phyloP scores from a whole-genome alignment of 35 echinoderm and acorn worm species.

The Stichopus chloronotus region DNA sequence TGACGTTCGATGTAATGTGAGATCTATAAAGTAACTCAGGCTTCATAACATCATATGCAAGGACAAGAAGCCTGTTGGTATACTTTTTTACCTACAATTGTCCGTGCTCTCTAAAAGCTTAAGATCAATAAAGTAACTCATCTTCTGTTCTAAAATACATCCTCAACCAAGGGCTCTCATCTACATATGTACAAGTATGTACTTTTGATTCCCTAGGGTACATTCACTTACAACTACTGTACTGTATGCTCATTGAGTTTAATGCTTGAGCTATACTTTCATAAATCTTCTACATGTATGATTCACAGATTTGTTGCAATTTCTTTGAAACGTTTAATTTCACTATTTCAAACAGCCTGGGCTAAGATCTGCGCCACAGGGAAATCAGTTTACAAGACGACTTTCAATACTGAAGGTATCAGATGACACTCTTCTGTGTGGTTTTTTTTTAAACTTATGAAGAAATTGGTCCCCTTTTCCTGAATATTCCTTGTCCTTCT shows the following conservation, averaged over 20 bases:
- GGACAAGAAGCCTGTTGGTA: neutral
- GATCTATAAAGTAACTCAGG: slow-evolving; percentile 27
- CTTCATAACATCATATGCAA: slow-evolving; percentile 7
- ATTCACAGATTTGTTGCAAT: slow-evolving; percentile 23
- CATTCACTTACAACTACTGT: neutral
- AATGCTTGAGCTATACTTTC: neutral
- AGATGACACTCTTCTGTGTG: neutral
- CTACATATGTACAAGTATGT: slow-evolving; percentile 21
- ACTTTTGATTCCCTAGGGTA: neutral
- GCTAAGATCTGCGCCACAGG: neutral
- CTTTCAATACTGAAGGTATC: neutral
- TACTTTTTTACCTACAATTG: neutral
- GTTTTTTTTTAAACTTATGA: slow-evolving; percentile 66
- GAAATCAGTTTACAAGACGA: neutral
- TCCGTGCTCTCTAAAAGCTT: neutral
- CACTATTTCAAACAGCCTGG: neutral
- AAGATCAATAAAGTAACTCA: neutral
- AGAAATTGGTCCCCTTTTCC: slow-evolving; percentile 4
- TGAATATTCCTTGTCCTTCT: neutral
- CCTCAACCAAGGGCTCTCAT: neutral
- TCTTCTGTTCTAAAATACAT: neutral
- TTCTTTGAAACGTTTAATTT: slow-evolving; percentile 5
- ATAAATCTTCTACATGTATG: neutral
- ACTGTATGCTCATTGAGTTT: neutral
- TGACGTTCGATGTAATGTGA: no score